phyloP scores from a whole-genome alignment of 2,888 invertebrate genomes.

The Tetanocera ferruginea region DNA sequence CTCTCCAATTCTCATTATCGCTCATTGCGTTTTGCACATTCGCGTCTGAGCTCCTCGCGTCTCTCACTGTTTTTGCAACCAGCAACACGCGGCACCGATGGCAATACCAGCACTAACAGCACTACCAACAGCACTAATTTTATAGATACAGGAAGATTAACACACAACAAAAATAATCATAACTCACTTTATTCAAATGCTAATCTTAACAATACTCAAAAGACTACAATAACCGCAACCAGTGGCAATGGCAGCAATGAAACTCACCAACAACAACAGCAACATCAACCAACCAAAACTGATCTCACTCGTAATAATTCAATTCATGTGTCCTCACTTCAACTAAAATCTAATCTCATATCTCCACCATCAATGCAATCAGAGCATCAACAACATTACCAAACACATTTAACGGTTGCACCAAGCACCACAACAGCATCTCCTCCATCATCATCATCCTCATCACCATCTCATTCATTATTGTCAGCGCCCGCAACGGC shows the following conservation, averaged over 20 bases:
- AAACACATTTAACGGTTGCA: constrained; percentile 41
- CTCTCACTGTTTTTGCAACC: constrained; percentile 66
- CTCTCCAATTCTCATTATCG: constrained; percentile 68
- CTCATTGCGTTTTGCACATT: constrained; percentile 67
- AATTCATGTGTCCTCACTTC: constrained; percentile 25
- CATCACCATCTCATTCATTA: constrained; percentile 44
- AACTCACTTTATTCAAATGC: constrained; percentile 42
- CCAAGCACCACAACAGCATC: constrained; percentile 42
- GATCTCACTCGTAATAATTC: constrained; percentile 27
- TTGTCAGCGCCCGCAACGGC: constrained; percentile 43
- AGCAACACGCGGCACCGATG: constrained; percentile 36
- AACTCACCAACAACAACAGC: constrained; percentile 21
- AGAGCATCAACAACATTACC: constrained; percentile 42
- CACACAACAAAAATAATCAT: constrained; percentile 19
- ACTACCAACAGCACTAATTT: background rate
- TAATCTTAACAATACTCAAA: constrained; percentile 26
- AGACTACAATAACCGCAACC: constrained; percentile 43
- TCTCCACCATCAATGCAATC: constrained; percentile 11
- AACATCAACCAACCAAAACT: constrained; percentile 16
- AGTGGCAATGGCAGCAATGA: constrained; percentile 46
- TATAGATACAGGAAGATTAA: constrained; percentile 20
- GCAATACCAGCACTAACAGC: constrained; percentile 5
- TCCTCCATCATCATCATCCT: constrained; percentile 54
- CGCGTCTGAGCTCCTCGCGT: constrained; percentile 66
- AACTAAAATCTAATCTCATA: constrained; percentile 22